A percentile compares a stretch with the other conserved stretches of the same genome.
Evolutionary conservation across 1,140 invertebrate genomes (phyloP).

Genomic region (Acyrthosiphon pisum): DNA sequence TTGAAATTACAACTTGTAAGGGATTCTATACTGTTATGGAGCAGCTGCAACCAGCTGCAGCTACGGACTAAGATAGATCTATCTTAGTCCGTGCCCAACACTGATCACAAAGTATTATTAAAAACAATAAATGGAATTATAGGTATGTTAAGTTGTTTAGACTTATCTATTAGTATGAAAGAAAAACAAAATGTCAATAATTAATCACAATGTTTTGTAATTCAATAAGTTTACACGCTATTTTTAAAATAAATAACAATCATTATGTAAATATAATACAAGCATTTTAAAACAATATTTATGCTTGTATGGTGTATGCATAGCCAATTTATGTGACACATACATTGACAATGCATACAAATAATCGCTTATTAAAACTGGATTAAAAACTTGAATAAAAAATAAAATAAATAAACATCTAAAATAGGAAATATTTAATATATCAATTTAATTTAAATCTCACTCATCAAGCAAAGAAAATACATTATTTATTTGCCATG

Average conservation of each 20-base stretch:
- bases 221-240: too few species aligned
- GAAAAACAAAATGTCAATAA: background rate
- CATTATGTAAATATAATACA: too few species aligned
- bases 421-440: background rate
- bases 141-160: background rate
- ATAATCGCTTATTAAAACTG: background rate
- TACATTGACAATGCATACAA: too few species aligned
- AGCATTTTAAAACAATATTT: too few species aligned
- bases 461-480: background rate
- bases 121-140: background rate
- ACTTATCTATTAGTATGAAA: background rate
- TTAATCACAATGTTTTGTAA: background rate
- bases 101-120: background rate
- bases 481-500: slow-evolving; percentile 21
- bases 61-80: too few species aligned
- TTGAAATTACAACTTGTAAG: too few species aligned
- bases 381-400: background rate
- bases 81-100: too few species aligned
- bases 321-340: too few species aligned
- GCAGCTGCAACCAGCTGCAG: too few species aligned
- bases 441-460: slow-evolving; percentile 9
- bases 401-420: background rate
- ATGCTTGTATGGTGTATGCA: too few species aligned
- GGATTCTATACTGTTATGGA: too few species aligned
- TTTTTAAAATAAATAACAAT: too few species aligned